phyloP scores from a whole-genome alignment of 2,888 invertebrate genomes.

The Parnassius orleans region DNA sequence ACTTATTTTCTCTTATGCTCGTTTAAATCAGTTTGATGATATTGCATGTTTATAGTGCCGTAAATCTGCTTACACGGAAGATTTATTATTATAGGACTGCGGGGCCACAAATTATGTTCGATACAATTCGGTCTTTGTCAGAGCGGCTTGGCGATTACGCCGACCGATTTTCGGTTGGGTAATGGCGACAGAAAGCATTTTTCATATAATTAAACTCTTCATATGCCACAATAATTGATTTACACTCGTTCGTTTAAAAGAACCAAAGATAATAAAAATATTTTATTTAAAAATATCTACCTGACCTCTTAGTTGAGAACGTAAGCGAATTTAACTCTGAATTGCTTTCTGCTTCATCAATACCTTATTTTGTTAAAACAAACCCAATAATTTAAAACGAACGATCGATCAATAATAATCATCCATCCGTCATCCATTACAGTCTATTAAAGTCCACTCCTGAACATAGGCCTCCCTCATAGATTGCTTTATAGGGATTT shows the following conservation, averaged over 20 bases:
- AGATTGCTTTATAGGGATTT: too few species aligned
- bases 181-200: constrained; percentile 7
- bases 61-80: constrained; percentile 63
- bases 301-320: too few species aligned
- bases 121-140: constrained; percentile 50
- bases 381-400: too few species aligned
- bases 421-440: too few species aligned
- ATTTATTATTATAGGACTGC: constrained; percentile 65
- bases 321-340: too few species aligned
- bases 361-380: too few species aligned
- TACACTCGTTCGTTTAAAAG: not conserved
- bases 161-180: constrained; percentile 6
- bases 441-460: too few species aligned
- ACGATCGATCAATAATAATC: too few species aligned
- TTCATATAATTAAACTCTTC: constrained; percentile 7
- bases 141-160: constrained; percentile 26
- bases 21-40: constrained; percentile 62
- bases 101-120: constrained; percentile 56
- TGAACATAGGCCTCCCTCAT: too few species aligned
- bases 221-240: not conserved
- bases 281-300: too few species aligned
- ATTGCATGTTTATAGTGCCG: constrained; percentile 68
- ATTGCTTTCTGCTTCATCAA: too few species aligned
- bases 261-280: too few species aligned
- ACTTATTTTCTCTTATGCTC: constrained; percentile 35